Base-by-base conservation (phyloP, 2,797 vertebrate genomes). In the Enteromius anoplus region DNA sequence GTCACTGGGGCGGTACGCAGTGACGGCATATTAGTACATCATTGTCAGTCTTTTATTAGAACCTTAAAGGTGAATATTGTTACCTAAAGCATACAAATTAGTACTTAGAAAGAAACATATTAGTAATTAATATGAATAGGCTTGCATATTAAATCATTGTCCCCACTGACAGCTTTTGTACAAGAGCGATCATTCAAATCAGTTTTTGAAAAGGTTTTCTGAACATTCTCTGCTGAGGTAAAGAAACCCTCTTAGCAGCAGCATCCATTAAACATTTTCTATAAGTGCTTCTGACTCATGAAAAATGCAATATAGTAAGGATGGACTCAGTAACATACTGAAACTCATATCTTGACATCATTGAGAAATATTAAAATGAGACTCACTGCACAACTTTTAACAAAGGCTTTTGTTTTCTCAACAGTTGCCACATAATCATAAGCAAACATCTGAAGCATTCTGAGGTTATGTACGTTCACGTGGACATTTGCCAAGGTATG, bases 281-380 rank as follows among this genome's bases (percentile, higher is more conserved):
- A 14, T 72, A 72, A 80, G 68, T 80, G 68, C 79, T 23, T 79
- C 19, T 68, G 26, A 9, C 53, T 81, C 53, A 81, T 81, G 37
- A 62, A 47, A 81, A 62, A 69, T 80, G 62, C 47, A 78, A 53
- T 78, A 40, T 23, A 40, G 53, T 40, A 53, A 68, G 47, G 49
- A 53, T 1, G 14, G 76, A 53, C 64, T n/a, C 15, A 8, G 75
- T 64, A 5, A 71, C 69, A 71, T 9, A 3, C 32, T 34, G 51
- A 55, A 75, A 75, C 26, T 51, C 69, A 71, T 75, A 15, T 75
- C 21, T 75, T 75, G 49, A 37, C 49, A 55, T 23, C 32, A n/a
- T 37, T 11, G 3, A 15, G 19, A 55, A 55, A 55, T 75, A n/a
- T 55, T 75, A 12, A 55, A 75, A 75, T 37, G 11, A n/a, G 3